phyloP scores from a whole-genome alignment of 2,113 vertebrate genomes.

The Podarcis raffonei region DNA sequence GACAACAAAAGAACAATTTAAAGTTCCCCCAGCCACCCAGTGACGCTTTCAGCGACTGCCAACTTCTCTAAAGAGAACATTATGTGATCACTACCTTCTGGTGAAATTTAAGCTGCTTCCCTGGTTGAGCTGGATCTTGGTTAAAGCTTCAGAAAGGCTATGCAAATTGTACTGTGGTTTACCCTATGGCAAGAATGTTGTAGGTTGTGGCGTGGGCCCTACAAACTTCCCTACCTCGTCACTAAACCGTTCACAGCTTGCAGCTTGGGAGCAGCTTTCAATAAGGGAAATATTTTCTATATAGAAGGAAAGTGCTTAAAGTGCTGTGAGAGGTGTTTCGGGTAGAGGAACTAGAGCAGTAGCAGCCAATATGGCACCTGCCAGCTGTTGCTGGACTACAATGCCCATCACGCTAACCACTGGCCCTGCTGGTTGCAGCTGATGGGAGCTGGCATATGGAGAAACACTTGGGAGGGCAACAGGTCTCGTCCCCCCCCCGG shows the following conservation, averaged over 20 bases:
- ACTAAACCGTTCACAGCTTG: background rate
- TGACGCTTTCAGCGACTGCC: constrained; percentile 4
- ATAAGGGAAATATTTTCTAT: background rate
- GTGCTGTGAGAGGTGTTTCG: background rate
- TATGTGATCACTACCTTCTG: constrained; percentile 7
- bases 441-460: too few relatives aligned
- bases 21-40: background rate
- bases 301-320: background rate
- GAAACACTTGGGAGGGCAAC: background rate
- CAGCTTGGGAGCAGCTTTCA: background rate
- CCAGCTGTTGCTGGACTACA: too few relatives aligned
- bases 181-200: background rate
- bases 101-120: background rate
- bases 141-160: background rate
- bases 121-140: background rate
- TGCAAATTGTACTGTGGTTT: background rate
- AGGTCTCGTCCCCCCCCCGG: background rate
- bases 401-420: too few relatives aligned
- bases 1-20: background rate
- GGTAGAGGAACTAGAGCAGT: background rate
- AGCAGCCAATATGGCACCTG: background rate
- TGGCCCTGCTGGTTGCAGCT: too few relatives aligned
- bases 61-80: background rate
- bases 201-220: background rate
- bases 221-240: background rate